Evolutionary conservation across 2,888 invertebrate species (phyloP).

Genomic region (Acanthacorydalis orientalis): DNA sequence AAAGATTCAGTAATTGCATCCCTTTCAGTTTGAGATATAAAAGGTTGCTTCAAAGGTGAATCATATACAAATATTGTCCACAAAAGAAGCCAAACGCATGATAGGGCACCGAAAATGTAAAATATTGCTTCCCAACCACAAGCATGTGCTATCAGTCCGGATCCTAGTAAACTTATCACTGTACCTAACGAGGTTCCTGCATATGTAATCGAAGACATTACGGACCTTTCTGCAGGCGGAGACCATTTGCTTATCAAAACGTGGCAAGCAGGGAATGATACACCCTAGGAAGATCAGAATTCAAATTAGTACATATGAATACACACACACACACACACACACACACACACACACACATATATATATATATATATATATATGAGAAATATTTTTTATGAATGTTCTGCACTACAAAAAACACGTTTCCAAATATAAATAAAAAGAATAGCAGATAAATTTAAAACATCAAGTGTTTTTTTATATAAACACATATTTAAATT

Average conservation of each 20-base stretch:
- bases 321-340: too few species aligned
- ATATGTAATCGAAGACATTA: slow-evolving; percentile 67
- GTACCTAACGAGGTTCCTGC: slow-evolving; percentile 78
- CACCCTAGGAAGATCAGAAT: slow-evolving; percentile 35
- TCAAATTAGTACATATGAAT: too few species aligned
- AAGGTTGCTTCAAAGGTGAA: slow-evolving; percentile 42
- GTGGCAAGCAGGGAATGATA: slow-evolving; percentile 85
- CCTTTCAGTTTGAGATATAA: slow-evolving; percentile 49
- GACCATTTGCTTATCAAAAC: slow-evolving; percentile 80
- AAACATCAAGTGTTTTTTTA: too few species aligned
- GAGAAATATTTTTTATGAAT: too few species aligned
- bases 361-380: too few species aligned
- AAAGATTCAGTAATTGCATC: slow-evolving; percentile 46
- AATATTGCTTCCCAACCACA: slow-evolving; percentile 67
- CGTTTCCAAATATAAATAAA: too few species aligned
- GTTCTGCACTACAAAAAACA: too few species aligned
- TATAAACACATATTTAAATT: too few species aligned
- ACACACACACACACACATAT: too few species aligned
- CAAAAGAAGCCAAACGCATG: slow-evolving; percentile 54
- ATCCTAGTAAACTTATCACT: slow-evolving; percentile 58
- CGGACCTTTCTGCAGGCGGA: slow-evolving; percentile 70
- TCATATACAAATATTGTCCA: slow-evolving; percentile 55
- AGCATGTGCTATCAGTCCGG: slow-evolving; percentile 50
- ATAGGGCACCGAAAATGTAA: slow-evolving; percentile 60
- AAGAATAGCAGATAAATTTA: too few species aligned